Evolutionary conservation across 2,113 vertebrate genomes (phyloP), one percentile per base, ranked within the genome.

Genomic region (Lepus americanus): DNA sequence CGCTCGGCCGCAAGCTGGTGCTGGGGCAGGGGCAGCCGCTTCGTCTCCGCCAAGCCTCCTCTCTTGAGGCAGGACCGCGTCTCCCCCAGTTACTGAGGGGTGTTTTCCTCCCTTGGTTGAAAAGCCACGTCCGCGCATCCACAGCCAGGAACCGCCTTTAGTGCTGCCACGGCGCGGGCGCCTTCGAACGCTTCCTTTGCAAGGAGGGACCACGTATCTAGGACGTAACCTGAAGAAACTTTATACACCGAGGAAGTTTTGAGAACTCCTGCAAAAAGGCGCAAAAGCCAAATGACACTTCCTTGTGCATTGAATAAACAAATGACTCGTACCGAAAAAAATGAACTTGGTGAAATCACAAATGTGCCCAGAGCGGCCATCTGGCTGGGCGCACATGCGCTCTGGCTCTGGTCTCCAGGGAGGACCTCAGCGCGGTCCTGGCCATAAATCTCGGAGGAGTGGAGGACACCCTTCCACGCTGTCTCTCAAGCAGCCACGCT

Each of bases 281-380:
- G 69, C 73, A 33, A 67, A 73, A 81, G 7, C 77, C 67, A 90
- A 85, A 69, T 63, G 67, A 51, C 9, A 77, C 36, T 78, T 87
- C 33, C 70, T 86, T 67, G n/a, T 73, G 76, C 31, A 73, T 51
- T 36, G 79, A 61, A 63, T 92, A 94, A 93, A 80, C 59, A 93
- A 86, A 39, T 95, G 33, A 22, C 11, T 90, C 88, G 66, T 70
- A 36, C 9, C 44, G n/a, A 89, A 86, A 82, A 94, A 78, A 77
- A 89, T 33, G 39, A 61, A 59, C 11, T 83, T 90, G 31, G 10
- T 44, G n/a, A 79, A 86, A 23, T 10, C 14, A 66, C 67, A 19
- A 55, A 27, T 27, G 22, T 0, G 6, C 66, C 39, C 39, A 44
- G 66, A 87, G 55, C 2, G 16, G 22, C 33, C 74, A 9, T 59